Percentiles rank a stretch among this genome's conserved stretches.
Evolutionary conservation across 2,113 vertebrate genomes (phyloP).

Genomic region (Phyllostomus discolor): DNA sequence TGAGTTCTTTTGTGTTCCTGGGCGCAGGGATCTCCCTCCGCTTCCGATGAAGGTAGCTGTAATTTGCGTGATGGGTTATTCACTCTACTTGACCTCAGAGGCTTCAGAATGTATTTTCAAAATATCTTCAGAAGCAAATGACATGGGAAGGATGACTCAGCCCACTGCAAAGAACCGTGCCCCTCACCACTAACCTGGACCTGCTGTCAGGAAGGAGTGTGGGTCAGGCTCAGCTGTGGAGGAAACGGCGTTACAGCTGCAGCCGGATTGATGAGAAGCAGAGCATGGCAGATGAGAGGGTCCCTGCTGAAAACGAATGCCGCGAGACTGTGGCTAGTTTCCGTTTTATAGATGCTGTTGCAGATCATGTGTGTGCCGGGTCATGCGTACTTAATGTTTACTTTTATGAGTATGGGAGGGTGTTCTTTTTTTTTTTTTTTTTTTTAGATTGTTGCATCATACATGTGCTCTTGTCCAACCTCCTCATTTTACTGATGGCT

Average conservation of each 20-base stretch:
- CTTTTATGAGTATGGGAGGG: neutral
- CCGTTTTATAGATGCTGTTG: neutral
- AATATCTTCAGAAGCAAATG: conserved; percentile 50
- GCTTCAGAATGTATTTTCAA: conserved; percentile 30
- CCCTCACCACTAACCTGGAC: neutral
- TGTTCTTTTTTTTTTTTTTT: neutral
- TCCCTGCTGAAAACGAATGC: neutral
- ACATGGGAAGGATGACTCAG: neutral
- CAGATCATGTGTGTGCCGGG: neutral
- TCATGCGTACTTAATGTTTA: neutral
- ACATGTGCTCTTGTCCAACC: neutral
- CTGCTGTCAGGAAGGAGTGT: neutral
- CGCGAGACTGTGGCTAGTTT: neutral
- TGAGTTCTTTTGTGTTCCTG: neutral
- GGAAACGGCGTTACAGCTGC: neutral
- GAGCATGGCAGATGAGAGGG: fast-evolving
- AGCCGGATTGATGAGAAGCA: neutral
- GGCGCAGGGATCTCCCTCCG: neutral
- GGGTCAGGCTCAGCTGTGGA: neutral
- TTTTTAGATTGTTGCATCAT: neutral
- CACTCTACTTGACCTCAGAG: conserved; percentile 39
- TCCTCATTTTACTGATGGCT: neutral
- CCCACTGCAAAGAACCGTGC: neutral
- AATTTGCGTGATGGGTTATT: conserved; percentile 40
- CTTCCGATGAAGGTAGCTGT: neutral